phyloP scores from a whole-genome alignment of 2,888 invertebrate species.

The Eristalis tenax region DNA sequence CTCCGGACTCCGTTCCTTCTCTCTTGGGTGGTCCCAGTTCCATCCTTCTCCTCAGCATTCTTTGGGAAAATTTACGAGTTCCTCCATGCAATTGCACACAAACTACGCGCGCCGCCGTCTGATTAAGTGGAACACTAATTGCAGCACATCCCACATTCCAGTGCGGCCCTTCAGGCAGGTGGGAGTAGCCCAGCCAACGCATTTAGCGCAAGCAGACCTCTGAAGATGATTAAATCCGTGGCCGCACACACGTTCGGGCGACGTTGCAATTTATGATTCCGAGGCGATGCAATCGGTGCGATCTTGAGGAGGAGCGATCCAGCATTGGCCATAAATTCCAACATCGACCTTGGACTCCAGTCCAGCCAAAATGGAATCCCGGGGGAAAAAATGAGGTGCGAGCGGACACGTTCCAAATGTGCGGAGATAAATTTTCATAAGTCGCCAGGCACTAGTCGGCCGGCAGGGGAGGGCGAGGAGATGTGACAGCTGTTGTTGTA shows the following conservation, averaged over 20 bases:
- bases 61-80: background rate
- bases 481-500: conserved; percentile 36
- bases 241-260: background rate
- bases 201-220: conserved; percentile 15
- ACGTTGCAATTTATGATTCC: conserved; percentile 27
- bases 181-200: conserved; percentile 27
- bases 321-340: conserved; percentile 18
- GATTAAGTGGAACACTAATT: conserved; percentile 34
- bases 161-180: conserved; percentile 29
- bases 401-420: conserved; percentile 2
- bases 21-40: background rate
- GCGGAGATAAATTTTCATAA: conserved; percentile 1
- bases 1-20: background rate
- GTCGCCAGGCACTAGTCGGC: background rate
- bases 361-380: background rate
- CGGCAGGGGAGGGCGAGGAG: too few species aligned
- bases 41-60: background rate
- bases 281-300: conserved; percentile 29
- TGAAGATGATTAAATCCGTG: conserved; percentile 34
- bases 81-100: background rate
- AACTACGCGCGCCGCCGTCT: background rate
- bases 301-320: conserved; percentile 1
- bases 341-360: conserved; percentile 41
- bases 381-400: background rate
- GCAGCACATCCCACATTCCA: background rate